Percentiles rank a stretch among this genome's conserved stretches.
Evolutionary conservation across 2,797 vertebrate species (phyloP).

Genomic region (Anabacerthia variegaticeps): DNA sequence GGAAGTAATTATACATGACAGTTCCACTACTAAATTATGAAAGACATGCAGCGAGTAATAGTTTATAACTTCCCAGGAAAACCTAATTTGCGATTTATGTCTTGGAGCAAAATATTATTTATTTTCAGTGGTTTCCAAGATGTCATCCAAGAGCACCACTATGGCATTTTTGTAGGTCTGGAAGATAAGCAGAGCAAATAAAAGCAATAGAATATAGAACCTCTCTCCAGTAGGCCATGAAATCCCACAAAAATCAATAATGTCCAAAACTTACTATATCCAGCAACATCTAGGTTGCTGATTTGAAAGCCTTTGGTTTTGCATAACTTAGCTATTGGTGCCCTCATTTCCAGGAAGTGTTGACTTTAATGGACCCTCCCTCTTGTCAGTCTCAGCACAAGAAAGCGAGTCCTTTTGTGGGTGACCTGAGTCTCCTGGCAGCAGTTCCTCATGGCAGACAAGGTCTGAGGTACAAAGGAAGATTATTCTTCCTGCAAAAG

Average conservation of each 20-base stretch:
- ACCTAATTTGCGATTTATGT: conserved; percentile 13
- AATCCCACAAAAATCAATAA: neutral
- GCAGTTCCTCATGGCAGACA: neutral
- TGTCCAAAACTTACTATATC: neutral
- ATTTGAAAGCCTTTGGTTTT: neutral
- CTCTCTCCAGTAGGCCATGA: neutral
- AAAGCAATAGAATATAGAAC: neutral
- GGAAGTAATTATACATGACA: conserved; percentile 41
- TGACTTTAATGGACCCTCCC: neutral
- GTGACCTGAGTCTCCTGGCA: neutral
- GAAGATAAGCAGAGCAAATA: neutral
- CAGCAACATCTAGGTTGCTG: neutral
- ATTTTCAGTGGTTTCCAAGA: neutral
- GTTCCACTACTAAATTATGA: conserved; percentile 44
- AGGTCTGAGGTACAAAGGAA: neutral
- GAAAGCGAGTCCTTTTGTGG: neutral
- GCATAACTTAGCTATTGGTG: neutral
- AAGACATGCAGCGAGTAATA: neutral
- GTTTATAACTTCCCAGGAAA: conserved; percentile 33
- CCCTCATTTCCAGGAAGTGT: neutral
- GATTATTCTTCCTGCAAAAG: neutral
- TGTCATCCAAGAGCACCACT: neutral
- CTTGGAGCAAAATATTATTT: conserved; percentile 30
- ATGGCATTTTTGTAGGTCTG: neutral
- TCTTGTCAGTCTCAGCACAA: neutral